Percentiles rank a stretch among this genome's conserved stretches.
These are phyloP conservation scores for Aphodius sticticus DNA, from an alignment of 2,888 invertebrate species.

Conservation along the genomic window DNA sequence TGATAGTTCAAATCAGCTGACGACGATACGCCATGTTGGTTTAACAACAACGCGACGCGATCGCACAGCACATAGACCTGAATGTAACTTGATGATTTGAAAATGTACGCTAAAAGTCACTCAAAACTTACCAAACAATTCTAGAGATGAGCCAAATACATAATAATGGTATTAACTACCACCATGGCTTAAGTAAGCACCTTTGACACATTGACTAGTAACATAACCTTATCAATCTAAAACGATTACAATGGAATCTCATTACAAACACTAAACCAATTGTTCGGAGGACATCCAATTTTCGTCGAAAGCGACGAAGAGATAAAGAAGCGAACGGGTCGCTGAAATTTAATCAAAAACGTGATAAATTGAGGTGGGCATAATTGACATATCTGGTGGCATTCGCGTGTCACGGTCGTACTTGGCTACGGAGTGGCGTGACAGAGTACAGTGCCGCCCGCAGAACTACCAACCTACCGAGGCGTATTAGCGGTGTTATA, in stretches of 20 bases:
- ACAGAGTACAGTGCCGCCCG: background rate
- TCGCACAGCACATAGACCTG: too few relatives aligned
- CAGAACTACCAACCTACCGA: background rate
- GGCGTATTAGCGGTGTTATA: background rate
- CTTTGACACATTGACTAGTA: background rate
- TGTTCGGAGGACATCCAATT: slow-evolving; percentile 11
- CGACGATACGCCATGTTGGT: too few relatives aligned
- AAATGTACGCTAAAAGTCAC: too few relatives aligned
- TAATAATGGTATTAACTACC: background rate
- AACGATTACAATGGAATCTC: background rate
- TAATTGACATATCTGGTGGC: slow-evolving; percentile 34
- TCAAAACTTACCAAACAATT: too few relatives aligned
- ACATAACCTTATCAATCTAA: background rate
- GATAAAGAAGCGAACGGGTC: background rate
- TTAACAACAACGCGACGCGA: too few relatives aligned
- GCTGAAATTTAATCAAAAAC: slow-evolving; percentile 17
- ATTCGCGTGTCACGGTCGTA: slow-evolving; percentile 27
- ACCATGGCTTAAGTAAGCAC: background rate
- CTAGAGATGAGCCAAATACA: background rate
- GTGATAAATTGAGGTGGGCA: slow-evolving; percentile 16
- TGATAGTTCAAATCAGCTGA: too few relatives aligned
- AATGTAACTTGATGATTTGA: too few relatives aligned
- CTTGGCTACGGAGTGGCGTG: background rate
- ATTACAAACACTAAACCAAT: slow-evolving; percentile 7
- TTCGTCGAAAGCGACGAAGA: slow-evolving; percentile 7